Evolutionary conservation across 2,888 invertebrate species (phyloP).

Genomic region (Lasioglossum calceatum): DNA sequence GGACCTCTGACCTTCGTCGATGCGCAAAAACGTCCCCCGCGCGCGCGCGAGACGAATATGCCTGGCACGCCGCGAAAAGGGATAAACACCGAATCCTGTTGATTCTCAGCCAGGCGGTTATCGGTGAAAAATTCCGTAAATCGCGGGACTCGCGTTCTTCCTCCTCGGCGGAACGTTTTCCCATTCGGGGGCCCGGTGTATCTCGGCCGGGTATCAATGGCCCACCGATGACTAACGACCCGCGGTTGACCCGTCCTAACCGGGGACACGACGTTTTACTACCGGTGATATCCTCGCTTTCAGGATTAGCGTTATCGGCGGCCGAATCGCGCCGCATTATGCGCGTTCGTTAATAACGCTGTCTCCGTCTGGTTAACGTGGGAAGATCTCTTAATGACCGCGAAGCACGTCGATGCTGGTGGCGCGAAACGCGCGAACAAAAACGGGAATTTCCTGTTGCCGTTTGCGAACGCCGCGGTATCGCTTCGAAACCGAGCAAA

Average conservation of each 20-base stretch:
- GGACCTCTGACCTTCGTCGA: slow-evolving; percentile 60
- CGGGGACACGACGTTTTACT: slow-evolving; percentile 52
- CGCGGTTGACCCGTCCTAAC: slow-evolving; percentile 38
- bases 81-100: slow-evolving; percentile 16
- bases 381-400: slow-evolving; percentile 70
- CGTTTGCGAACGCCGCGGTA: slow-evolving; percentile 60
- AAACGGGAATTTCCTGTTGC: slow-evolving; percentile 75
- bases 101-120: neutral
- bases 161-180: neutral
- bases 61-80: neutral
- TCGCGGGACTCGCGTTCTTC: neutral
- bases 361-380: slow-evolving; percentile 70
- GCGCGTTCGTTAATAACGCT: slow-evolving; percentile 44
- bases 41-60: slow-evolving; percentile 9
- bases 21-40: slow-evolving; percentile 9
- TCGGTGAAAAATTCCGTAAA: neutral
- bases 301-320: slow-evolving; percentile 51
- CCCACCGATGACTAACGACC: slow-evolving; percentile 57
- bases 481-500: slow-evolving; percentile 1
- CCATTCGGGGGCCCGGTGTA: neutral
- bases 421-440: slow-evolving; percentile 48
- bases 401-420: slow-evolving; percentile 61
- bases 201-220: slow-evolving; percentile 36
- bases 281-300: slow-evolving; percentile 28
- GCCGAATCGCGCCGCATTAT: slow-evolving; percentile 49